Conservation (phyloP, 2,797 vertebrate species). For the Paratrypauchen microcephalus region DNA sequence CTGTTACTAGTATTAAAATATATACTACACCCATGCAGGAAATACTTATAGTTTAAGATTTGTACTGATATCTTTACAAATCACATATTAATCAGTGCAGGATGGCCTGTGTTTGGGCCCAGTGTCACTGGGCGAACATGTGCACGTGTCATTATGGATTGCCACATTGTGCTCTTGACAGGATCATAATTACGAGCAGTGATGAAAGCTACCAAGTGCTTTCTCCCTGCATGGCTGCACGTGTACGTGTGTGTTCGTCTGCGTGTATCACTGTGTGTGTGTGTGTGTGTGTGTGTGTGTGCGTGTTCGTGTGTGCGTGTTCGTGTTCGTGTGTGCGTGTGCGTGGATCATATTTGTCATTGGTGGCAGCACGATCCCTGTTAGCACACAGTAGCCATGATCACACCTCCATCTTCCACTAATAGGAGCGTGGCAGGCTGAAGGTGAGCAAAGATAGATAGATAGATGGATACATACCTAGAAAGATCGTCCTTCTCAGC, state of each 20-base stretch:
- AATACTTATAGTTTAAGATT: not conserved
- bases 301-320: constrained; percentile 80
- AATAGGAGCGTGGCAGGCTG: constrained; percentile 76
- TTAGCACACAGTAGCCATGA: constrained; percentile 91
- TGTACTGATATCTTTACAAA: not conserved
- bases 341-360: constrained; percentile 92
- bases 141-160: constrained; percentile 88
- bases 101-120: constrained; percentile 10
- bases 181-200: constrained; percentile 99
- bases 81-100: constrained; percentile 23
- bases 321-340: constrained; percentile 80
- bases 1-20: not conserved
- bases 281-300: constrained; percentile 83
- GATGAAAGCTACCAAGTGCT: constrained; percentile 99
- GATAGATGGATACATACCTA: constrained; percentile 39
- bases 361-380: constrained; percentile 78
- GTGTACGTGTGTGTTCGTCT: constrained; percentile 74
- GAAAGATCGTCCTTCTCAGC: constrained; percentile 20
- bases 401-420: constrained; percentile 90
- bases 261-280: no score
- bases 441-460: constrained; percentile 42
- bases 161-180: constrained; percentile 96
- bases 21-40: not conserved
- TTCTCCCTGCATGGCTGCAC: constrained; percentile 73
- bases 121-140: constrained; percentile 10